Conservation (phyloP, 2,888 invertebrate species). For the Rhopalosiphum nymphaeae region DNA sequence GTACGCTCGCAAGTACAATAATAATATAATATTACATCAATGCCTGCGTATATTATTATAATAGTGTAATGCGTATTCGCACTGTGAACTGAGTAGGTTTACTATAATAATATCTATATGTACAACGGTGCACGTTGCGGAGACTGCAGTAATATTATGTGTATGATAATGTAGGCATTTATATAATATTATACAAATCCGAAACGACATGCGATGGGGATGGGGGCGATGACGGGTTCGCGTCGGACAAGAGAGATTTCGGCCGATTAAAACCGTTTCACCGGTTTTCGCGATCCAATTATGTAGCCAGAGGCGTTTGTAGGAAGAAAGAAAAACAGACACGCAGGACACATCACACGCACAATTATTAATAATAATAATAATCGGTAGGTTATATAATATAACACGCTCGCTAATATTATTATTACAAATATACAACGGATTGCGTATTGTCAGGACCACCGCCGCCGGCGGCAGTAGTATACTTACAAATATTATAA, state of each 20-base stretch:
- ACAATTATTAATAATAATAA: neutral
- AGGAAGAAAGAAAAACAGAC: neutral
- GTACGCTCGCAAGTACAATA: neutral
- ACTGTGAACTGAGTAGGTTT: neutral
- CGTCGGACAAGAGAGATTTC: neutral
- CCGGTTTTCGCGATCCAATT: slow-evolving; percentile 13
- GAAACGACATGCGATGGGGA: neutral
- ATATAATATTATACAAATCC: neutral
- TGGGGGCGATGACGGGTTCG: neutral
- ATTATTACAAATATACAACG: neutral
- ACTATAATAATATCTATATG: neutral
- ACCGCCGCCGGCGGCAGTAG: neutral
- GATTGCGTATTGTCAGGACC: neutral
- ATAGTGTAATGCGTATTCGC: neutral
- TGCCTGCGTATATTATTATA: neutral
- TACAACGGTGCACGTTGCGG: neutral
- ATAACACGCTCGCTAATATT: neutral
- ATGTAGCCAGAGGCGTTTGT: neutral
- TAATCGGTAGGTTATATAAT: neutral
- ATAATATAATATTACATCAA: neutral
- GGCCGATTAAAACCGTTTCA: neutral
- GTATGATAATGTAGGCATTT: neutral
- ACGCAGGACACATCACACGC: neutral
- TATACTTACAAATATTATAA: neutral
- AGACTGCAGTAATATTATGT: neutral